phyloP scores from a whole-genome alignment of 2,888 invertebrate genomes.

The Laothoe populi region DNA sequence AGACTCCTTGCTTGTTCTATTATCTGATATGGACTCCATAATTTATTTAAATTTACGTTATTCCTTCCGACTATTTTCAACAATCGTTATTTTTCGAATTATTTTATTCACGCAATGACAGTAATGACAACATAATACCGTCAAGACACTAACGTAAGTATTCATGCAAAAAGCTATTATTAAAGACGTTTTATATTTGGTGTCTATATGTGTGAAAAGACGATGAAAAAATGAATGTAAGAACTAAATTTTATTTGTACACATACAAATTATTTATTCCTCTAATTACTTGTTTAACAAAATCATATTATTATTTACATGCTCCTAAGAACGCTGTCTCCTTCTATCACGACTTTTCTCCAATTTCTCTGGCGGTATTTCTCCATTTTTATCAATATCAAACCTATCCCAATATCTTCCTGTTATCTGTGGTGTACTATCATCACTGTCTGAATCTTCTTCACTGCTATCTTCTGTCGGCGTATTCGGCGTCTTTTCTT shows the following conservation, averaged over 20 bases:
- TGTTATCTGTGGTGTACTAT: constrained; percentile 41
- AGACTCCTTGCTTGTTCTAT: constrained; percentile 34
- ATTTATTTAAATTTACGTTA: constrained; percentile 3
- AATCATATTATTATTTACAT: neutral
- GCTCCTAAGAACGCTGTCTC: constrained; percentile 20
- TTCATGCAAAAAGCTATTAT: neutral
- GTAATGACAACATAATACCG: neutral
- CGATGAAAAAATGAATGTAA: neutral
- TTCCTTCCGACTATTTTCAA: neutral
- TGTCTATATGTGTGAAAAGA: neutral
- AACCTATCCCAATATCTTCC: constrained; percentile 52
- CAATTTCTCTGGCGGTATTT: constrained; percentile 17
- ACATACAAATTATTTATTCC: constrained; percentile 10
- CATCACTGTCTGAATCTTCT: constrained; percentile 36
- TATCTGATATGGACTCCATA: constrained; percentile 42
- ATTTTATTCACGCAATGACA: too few species aligned
- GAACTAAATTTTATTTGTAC: neutral
- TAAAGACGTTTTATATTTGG: too few species aligned
- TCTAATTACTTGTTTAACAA: neutral
- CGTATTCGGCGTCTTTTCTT: constrained; percentile 31
- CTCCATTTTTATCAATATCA: constrained; percentile 38
- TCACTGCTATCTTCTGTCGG: constrained; percentile 25
- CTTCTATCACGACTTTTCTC: constrained; percentile 31
- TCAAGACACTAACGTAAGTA: neutral
- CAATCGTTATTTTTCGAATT: too few species aligned